Evolutionary conservation across 2,113 vertebrate genomes (phyloP).

Genomic region (Bos indicus): DNA sequence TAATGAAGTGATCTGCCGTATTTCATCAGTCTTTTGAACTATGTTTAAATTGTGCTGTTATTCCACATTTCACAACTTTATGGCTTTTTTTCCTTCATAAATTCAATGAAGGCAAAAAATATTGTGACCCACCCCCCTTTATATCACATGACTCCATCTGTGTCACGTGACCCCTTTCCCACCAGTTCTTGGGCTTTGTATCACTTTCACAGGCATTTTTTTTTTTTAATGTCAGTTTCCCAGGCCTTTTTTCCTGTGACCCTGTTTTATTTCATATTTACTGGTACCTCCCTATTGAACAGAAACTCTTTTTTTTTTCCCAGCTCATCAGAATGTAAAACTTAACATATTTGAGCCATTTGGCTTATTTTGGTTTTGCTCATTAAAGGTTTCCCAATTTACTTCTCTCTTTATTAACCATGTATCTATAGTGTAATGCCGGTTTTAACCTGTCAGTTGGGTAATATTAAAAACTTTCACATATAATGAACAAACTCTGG

Average conservation of each 20-base stretch:
- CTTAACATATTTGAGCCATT: neutral
- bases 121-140: neutral
- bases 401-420: neutral
- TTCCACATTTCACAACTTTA: neutral
- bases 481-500: neutral
- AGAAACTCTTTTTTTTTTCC: neutral
- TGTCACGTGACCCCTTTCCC: accelerated
- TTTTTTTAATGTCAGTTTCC: neutral
- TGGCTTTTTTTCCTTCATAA: neutral
- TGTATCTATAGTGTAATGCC: neutral
- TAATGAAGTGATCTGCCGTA: neutral
- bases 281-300: neutral
- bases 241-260: neutral
- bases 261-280: neutral
- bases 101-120: neutral
- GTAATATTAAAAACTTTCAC: neutral
- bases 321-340: neutral
- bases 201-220: neutral
- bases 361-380: neutral
- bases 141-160: neutral
- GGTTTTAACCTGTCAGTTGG: neutral
- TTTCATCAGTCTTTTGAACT: neutral
- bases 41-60: neutral
- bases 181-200: neutral
- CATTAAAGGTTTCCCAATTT: neutral